Base-by-base conservation (phyloP, 1,140 invertebrate species). In the Tenebrio molitor region DNA sequence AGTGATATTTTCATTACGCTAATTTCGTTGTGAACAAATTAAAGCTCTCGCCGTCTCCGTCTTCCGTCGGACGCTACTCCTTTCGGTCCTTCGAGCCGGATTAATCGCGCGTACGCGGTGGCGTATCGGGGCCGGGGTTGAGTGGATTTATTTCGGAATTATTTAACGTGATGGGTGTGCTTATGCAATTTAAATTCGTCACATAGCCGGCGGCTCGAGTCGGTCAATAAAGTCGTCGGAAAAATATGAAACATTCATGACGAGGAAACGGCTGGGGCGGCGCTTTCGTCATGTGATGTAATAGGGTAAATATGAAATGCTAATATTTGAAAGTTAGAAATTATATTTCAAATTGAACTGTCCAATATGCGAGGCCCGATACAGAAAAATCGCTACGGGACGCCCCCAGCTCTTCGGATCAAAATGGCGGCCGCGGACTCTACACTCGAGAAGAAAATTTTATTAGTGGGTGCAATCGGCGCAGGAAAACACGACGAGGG, bases 301-400 rank as follows among this genome's bases (percentile, higher is more conserved):
- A 79, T 80, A 76, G 78, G 76, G 78, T 79, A 81, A 79, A 79
- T 81, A 79, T 77, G 78, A 81, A 77, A 79, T 78, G 78, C 76
- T 79, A 81, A 81, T 81, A 80, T 81, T 81, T 80, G 76, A 67
- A 75, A 78, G 73, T 74, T 70, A 73, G 74, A 80, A 81, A 81
- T 81, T 81, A 80, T 80, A 78, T 79, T 80, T 78, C 64, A 79
- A 79, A 79, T 79, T 79, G 78, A 78, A 80, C 76, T 80, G 71
- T 75, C 76, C 76, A 69, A 77, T 76, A 66, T 70, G 72, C 65
- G 23, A 25, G 50, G 69, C 62, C 53, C 74, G 65, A 62, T 71
- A 73, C 72, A 41, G 19, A 78, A 77, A 76, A 78, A 79, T 79
- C 41, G 74, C 76, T 76, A 10, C 44, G 44, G 44, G 16, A 50